Percentiles rank a stretch among this genome's conserved stretches.
phyloP scores from a whole-genome alignment of 2,797 vertebrate genomes.

The Otolemur crassicaudatus region DNA sequence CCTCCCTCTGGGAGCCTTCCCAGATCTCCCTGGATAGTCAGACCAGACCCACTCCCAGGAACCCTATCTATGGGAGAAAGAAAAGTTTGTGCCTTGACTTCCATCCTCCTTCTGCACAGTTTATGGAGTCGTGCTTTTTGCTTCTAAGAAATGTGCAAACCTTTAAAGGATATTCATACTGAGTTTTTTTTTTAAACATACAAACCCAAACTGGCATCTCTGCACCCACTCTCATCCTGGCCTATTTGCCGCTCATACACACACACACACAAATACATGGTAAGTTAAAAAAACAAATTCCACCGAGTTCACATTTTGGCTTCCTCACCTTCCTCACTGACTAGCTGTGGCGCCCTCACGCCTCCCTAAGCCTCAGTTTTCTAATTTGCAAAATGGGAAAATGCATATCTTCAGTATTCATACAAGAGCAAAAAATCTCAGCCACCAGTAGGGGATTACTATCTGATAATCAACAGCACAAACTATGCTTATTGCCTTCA shows the following conservation, averaged over 20 bases:
- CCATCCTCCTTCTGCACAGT: background rate
- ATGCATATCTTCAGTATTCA: background rate
- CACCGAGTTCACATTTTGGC: background rate
- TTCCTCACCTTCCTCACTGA: background rate
- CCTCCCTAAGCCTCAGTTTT: conserved; percentile 6
- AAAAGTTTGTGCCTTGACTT: background rate
- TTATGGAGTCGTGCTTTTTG: background rate
- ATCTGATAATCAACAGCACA: background rate
- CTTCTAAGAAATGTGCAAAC: background rate
- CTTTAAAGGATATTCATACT: background rate
- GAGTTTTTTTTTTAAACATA: background rate
- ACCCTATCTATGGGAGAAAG: background rate
- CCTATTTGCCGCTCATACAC: background rate
- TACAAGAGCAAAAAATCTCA: background rate
- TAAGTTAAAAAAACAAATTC: background rate
- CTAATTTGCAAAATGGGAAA: background rate
- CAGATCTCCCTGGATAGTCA: background rate
- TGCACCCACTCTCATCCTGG: background rate
- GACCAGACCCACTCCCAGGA: background rate
- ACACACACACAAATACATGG: background rate
- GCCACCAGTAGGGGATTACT: background rate
- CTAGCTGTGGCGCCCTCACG: background rate
- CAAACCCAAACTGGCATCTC: background rate
- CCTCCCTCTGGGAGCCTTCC: background rate
- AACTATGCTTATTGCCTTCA: background rate